Conservation (phyloP, 2,888 invertebrate species). For the Oxystoma pomonae region DNA sequence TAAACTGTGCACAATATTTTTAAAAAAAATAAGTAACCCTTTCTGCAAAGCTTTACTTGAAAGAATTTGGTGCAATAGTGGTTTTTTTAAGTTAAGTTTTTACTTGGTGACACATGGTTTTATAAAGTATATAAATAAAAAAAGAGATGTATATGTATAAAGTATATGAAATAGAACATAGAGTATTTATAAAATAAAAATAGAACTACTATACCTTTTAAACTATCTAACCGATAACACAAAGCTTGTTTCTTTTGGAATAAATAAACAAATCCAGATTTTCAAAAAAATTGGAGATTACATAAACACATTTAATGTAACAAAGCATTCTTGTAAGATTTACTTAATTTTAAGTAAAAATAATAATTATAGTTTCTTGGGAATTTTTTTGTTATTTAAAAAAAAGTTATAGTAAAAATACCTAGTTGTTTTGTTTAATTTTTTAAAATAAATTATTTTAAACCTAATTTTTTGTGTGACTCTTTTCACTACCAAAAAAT, state of each 20-base stretch:
- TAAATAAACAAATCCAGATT: neutral
- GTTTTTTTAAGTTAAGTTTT: conserved; percentile 38
- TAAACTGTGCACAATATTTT: no score
- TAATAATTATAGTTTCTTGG: neutral
- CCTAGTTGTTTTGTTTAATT: conserved; percentile 38
- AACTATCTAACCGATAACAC: neutral
- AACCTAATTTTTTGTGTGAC: neutral
- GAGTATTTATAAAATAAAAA: conserved; percentile 47
- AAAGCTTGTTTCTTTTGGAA: neutral
- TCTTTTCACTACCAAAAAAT: no score
- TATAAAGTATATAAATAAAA: conserved; percentile 48
- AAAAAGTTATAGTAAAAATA: neutral
- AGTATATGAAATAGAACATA: conserved; percentile 47
- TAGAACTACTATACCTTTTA: conserved; percentile 27
- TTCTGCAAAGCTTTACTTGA: neutral
- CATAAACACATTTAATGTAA: neutral
- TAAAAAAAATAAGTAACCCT: no score
- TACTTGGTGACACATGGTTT: conserved; percentile 50
- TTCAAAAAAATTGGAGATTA: neutral
- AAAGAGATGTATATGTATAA: conserved; percentile 50
- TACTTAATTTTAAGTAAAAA: neutral
- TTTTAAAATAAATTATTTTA: conserved; percentile 19
- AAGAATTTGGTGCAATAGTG: conserved; percentile 1
- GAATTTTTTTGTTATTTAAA: neutral
- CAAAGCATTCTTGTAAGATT: neutral